phyloP scores from a whole-genome alignment of 92 coral and sea anemone genomes.

The Virgularia gustaviana region DNA sequence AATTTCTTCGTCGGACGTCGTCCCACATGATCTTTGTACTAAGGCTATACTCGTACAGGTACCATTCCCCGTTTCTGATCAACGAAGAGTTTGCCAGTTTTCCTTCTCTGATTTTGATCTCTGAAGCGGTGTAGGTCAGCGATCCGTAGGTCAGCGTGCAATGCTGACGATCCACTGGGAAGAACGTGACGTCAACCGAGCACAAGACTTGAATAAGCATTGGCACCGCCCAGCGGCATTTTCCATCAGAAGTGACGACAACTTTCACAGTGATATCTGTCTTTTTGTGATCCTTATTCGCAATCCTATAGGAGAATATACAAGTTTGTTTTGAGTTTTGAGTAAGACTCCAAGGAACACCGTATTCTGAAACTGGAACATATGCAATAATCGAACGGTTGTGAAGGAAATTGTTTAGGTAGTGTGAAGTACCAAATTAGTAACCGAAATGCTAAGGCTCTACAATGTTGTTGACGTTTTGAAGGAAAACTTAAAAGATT shows the following conservation, averaged over 20 bases:
- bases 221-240: slow-evolving; percentile 63
- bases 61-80: slow-evolving; percentile 82
- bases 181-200: slow-evolving; percentile 63
- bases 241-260: slow-evolving; percentile 57
- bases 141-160: slow-evolving; percentile 79
- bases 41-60: slow-evolving; percentile 45
- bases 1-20: slow-evolving; percentile 51
- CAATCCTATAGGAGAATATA: slow-evolving; percentile 49
- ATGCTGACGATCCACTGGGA: slow-evolving; percentile 75
- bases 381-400: neutral
- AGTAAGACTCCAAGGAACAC: neutral
- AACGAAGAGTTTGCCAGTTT: slow-evolving; percentile 42
- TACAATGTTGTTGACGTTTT: too few relatives aligned
- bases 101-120: slow-evolving; percentile 43
- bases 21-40: slow-evolving; percentile 42
- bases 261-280: slow-evolving; percentile 62
- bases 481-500: too few relatives aligned
- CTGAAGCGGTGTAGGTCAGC: slow-evolving; percentile 49
- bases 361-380: neutral
- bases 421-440: too few relatives aligned
- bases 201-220: slow-evolving; percentile 66
- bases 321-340: neutral
- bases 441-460: too few relatives aligned
- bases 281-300: slow-evolving; percentile 65
- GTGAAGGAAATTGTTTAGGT: too few relatives aligned